Evolutionary conservation across 2,888 invertebrate species (phyloP).

Genomic region (Galeopsomyia nigrocyanea): DNA sequence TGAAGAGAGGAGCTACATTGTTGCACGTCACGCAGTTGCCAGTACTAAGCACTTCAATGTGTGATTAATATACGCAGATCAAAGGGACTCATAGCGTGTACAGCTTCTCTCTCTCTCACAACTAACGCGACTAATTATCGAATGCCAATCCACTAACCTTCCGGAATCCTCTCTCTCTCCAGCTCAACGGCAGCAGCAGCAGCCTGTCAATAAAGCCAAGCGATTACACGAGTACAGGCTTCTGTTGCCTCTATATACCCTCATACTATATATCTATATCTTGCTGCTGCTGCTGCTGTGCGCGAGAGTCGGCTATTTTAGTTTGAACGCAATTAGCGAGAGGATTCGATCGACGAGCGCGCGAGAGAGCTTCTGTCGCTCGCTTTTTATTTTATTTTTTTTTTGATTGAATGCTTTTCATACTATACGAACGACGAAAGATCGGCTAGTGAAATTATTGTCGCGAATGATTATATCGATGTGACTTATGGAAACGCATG

Average conservation of each 20-base stretch:
- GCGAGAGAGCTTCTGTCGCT: background rate
- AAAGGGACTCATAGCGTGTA: constrained; percentile 46
- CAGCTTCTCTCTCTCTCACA: constrained; percentile 37
- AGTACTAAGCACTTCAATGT: constrained; percentile 39
- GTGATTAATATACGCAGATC: constrained; percentile 58
- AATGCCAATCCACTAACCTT: constrained; percentile 53
- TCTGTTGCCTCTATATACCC: too few relatives aligned
- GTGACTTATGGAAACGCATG: too few relatives aligned
- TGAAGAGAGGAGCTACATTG: constrained; percentile 31
- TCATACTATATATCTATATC: too few relatives aligned
- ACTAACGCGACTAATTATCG: constrained; percentile 60
- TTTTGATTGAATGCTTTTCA: too few relatives aligned
- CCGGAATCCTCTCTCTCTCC: constrained; percentile 5
- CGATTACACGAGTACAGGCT: background rate
- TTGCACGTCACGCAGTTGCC: constrained; percentile 2
- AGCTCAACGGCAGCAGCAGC: background rate
- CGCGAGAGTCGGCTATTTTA: constrained; percentile 13
- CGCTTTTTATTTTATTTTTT: too few relatives aligned
- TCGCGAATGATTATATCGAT: too few relatives aligned
- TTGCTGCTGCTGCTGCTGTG: too few relatives aligned
- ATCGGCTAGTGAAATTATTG: too few relatives aligned
- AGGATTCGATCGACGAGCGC: constrained; percentile 3
- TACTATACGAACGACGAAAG: too few relatives aligned
- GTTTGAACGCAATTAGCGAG: constrained; percentile 32
- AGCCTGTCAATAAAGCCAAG: too few relatives aligned